Evolutionary conservation across 1,140 invertebrate species (phyloP).

Genomic region (Portunus trituberculatus): DNA sequence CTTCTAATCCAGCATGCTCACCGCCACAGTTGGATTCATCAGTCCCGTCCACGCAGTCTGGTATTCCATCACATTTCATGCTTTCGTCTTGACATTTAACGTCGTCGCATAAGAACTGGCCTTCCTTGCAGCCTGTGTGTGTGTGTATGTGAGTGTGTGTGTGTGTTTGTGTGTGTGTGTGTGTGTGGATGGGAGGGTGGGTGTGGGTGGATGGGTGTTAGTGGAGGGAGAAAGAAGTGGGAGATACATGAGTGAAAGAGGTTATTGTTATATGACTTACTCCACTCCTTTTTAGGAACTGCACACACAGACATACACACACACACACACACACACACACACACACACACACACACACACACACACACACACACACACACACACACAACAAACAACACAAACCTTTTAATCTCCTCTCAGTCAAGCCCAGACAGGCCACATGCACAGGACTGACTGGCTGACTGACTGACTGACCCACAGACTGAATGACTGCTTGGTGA

Average conservation of each 20-base stretch:
- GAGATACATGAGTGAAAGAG: too few species aligned
- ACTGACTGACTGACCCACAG: not conserved
- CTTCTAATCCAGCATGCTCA: not conserved
- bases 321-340: not conserved
- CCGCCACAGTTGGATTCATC: not conserved
- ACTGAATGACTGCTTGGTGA: not conserved
- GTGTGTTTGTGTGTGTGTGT: too few species aligned
- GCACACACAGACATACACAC: not conserved
- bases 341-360: not conserved
- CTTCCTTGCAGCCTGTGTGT: not conserved
- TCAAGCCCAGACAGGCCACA: not conserved
- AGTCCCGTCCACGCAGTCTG: not conserved
- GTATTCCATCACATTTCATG: not conserved
- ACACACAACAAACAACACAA: not conserved
- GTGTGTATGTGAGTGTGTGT: too few species aligned
- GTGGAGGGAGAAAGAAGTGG: not conserved
- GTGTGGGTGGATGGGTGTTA: not conserved
- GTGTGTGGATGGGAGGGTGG: not conserved
- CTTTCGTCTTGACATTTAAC: not conserved
- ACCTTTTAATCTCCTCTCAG: not conserved
- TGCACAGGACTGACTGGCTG: not conserved
- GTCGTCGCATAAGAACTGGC: not conserved
- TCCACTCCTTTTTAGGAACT: not conserved
- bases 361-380: not conserved
- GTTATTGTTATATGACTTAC: too few species aligned